Base-by-base conservation (phyloP, 2,797 vertebrate species). In the Gallinago stenura region DNA sequence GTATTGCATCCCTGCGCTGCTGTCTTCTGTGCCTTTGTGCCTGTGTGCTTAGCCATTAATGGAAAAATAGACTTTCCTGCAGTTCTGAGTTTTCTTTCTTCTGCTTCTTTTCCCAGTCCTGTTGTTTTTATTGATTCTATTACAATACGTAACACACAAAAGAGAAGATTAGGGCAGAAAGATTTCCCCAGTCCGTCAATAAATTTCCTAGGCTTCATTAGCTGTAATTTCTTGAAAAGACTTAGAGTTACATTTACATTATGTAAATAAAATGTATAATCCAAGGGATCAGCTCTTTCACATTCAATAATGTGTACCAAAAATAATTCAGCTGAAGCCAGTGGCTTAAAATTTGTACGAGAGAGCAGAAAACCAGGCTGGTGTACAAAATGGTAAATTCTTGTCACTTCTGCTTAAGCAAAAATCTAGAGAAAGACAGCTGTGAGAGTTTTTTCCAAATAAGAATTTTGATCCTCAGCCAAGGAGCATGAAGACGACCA, bases 1-100 rank as follows among this genome's bases (percentile, higher is more conserved):
- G 95, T 96, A 96, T 90, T 58, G 90, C 54, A 60, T 75, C 68
- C 95, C 89, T 73, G 7, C 20, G 5, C 88, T 90, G 79, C 88
- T 92, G 95, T 95, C 96, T 97, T 97, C 97, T 95, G 91, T 97
- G 87, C 87, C 93, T 93, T 98, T 97, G 98, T 98, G 95, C 95
- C 96, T 96, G 91, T 84, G 70, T 97, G 89, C 95, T 97, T 96
- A 93, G 87, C 95, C 95, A 96, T 95, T 95, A 97, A 96, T 96
- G 95, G 93, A 91, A 97, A 97, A 97, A 96, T 91, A 97, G 96
- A 94, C 97, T 97, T 97, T 97, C 93, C 96, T 95, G 83, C 81
- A 97, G 95, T 93, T 94, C 96, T 96, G 96, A 97, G 82, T 96
- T 95, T 91, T 89, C 89, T 94, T 95, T 97, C 80, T 89, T 93